Conservation (phyloP, 2,113 vertebrate species). For the Ceuthmochares aereus region DNA sequence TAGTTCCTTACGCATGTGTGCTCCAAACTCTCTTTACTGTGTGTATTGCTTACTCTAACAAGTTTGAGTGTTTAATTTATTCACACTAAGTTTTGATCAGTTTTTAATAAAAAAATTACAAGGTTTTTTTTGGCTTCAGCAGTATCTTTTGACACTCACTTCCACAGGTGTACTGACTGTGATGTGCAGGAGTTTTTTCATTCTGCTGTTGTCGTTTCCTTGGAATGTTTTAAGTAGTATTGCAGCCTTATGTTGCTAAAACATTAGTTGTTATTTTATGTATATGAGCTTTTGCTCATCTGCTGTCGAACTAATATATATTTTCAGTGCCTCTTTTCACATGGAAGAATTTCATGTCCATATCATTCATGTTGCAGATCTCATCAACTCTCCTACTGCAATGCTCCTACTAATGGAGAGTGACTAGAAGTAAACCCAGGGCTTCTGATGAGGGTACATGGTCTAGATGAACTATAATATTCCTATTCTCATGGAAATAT, state of each 20-base stretch:
- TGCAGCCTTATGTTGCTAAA: neutral
- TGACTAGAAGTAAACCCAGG: neutral
- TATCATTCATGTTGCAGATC: neutral
- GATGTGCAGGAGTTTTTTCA: neutral
- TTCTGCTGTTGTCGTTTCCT: neutral
- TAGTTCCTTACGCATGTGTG: neutral
- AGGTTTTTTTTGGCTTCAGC: neutral
- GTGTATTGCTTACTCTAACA: neutral
- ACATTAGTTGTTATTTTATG: neutral
- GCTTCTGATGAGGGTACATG: neutral
- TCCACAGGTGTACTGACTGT: neutral
- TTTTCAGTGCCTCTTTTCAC: neutral
- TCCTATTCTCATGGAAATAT: neutral
- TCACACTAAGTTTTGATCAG: neutral
- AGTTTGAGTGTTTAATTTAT: neutral
- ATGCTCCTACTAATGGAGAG: neutral
- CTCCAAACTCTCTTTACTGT: neutral
- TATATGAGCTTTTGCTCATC: neutral
- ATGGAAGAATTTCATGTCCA: neutral
- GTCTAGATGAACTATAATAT: neutral
- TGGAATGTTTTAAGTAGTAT: neutral
- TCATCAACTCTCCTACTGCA: neutral
- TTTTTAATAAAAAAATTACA: neutral
- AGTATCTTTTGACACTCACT: neutral
- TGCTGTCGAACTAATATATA: neutral